Conservation (phyloP, 1,140 invertebrate species). For the Drosophila sucinea region DNA sequence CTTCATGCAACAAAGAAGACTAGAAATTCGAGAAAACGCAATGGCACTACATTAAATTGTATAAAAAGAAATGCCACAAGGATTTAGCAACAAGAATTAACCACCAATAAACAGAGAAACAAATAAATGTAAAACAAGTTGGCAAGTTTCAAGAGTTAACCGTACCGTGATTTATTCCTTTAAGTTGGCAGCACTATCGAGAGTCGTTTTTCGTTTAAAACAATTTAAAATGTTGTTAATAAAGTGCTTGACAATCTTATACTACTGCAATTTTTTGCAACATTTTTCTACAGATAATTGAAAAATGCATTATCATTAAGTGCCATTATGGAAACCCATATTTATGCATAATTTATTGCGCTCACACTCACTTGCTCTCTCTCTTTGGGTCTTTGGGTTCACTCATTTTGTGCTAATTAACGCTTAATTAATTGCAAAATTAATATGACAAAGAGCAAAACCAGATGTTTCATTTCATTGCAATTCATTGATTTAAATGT, state of each 20-base stretch:
- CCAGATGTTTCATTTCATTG: slow-evolving; percentile 57
- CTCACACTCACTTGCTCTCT: background rate
- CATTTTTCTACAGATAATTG: slow-evolving; percentile 6
- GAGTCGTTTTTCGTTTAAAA: background rate
- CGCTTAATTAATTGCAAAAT: slow-evolving; percentile 75
- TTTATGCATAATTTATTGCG: slow-evolving; percentile 67
- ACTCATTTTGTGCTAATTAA: slow-evolving; percentile 72
- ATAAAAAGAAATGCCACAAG: no score
- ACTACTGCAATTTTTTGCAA: background rate
- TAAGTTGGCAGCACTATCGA: background rate
- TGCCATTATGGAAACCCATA: slow-evolving; percentile 50
- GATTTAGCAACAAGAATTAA: no score
- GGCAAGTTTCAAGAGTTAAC: no score
- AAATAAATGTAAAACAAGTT: no score
- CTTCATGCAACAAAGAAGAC: no score
- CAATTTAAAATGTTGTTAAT: background rate
- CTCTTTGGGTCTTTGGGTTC: background rate
- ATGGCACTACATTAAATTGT: no score
- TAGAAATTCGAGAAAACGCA: no score
- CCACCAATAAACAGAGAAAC: no score
- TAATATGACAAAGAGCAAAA: slow-evolving; percentile 55
- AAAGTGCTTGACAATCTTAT: slow-evolving; percentile 6
- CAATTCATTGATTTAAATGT: slow-evolving; percentile 73
- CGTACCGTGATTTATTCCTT: background rate
- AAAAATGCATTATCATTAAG: slow-evolving; percentile 34